Evolutionary conservation across 2,888 invertebrate species (phyloP).

Genomic region (Isoperla grammatica): DNA sequence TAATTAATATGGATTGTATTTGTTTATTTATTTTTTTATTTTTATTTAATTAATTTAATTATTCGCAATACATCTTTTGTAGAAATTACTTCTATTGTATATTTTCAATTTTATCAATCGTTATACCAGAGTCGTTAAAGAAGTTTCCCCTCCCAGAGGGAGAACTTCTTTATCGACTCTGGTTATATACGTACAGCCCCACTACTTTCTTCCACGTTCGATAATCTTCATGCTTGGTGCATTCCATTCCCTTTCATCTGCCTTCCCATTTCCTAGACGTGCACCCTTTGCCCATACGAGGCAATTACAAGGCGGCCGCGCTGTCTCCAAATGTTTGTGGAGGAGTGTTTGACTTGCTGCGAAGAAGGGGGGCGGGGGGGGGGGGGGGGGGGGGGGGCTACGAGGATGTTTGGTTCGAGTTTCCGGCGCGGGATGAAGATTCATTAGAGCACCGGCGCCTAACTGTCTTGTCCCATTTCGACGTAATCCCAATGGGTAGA

Average conservation of each 20-base stretch:
- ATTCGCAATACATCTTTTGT: too few species aligned
- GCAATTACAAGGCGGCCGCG: conserved; percentile 5
- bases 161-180: too few species aligned
- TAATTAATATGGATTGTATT: too few species aligned
- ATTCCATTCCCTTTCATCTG: background rate
- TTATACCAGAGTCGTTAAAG: too few species aligned
- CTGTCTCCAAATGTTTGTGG: conserved; percentile 10
- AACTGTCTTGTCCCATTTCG: conserved; percentile 15
- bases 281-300: conserved; percentile 3
- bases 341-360: conserved; percentile 13
- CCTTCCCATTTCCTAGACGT: conserved; percentile 4
- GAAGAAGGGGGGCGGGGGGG: too few species aligned
- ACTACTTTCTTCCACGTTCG: conserved; percentile 8
- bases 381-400: background rate
- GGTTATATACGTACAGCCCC: background rate
- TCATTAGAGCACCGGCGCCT: conserved; percentile 9
- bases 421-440: conserved; percentile 14
- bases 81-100: too few species aligned
- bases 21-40: too few species aligned
- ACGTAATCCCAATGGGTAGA: conserved; percentile 1
- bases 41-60: too few species aligned
- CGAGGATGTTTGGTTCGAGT: conserved; percentile 11
- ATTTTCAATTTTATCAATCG: too few species aligned
- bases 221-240: conserved; percentile 1
- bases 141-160: too few species aligned